These are phyloP conservation scores for Microcebus tavaratra DNA, from an alignment of 2,113 vertebrate species.

Conservation along the genomic window DNA sequence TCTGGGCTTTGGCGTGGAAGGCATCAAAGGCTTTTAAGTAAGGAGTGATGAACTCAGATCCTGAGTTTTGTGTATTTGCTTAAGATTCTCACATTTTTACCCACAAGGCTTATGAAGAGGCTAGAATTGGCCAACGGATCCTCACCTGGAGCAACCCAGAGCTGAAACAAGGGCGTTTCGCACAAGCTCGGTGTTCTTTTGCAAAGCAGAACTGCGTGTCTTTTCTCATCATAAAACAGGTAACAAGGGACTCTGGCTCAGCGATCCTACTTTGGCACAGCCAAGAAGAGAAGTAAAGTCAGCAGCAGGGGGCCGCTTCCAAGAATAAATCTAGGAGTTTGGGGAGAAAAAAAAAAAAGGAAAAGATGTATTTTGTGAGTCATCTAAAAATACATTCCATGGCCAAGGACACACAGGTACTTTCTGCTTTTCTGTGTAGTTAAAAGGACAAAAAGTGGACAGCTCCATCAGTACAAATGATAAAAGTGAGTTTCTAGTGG, in stretches of 20 bases:
- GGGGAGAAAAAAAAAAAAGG: not conserved
- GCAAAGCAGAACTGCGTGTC: not conserved
- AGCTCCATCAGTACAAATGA: conserved; percentile 22
- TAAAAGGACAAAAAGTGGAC: conserved; percentile 45
- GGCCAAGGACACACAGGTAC: conserved; percentile 34
- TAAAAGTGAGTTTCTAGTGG: not conserved
- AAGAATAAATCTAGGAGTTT: conserved; percentile 60
- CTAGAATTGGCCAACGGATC: not conserved
- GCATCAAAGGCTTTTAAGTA: not conserved
- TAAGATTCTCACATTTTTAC: not conserved
- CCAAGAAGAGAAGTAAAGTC: conserved; percentile 29
- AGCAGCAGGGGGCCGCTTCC: conserved; percentile 55
- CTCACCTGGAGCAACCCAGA: not conserved
- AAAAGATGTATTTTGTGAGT: conserved; percentile 53
- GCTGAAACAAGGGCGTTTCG: not conserved
- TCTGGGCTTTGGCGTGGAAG: not conserved
- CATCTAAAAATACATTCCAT: conserved; percentile 73
- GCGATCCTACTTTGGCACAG: not conserved
- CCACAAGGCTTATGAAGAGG: not conserved
- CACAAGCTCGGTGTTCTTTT: not conserved
- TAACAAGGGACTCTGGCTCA: not conserved
- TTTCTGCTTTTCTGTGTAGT: conserved; percentile 51
- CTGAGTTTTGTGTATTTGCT: not conserved
- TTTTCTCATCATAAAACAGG: conserved; percentile 11
- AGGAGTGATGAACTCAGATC: not conserved